Evolutionary conservation across 2,888 invertebrate genomes (phyloP).

Genomic region (Andrena praecox): DNA sequence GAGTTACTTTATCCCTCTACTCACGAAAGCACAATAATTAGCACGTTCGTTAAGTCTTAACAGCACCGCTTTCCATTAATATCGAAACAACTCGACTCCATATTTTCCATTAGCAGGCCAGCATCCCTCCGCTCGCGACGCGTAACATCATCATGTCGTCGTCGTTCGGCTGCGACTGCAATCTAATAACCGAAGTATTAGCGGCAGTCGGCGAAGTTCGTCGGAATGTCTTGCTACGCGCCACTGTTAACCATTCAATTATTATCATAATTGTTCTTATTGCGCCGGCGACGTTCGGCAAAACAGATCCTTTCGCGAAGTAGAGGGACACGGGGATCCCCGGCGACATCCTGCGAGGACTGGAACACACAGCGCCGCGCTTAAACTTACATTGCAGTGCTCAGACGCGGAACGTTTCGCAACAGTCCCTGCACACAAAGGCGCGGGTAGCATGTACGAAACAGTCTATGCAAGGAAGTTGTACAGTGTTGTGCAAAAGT

Average conservation of each 20-base stretch:
- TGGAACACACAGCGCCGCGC: conserved; percentile 29
- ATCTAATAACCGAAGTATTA: conserved; percentile 54
- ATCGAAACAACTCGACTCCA: conserved; percentile 34
- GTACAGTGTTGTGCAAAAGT: conserved; percentile 34
- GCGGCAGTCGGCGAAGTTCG: conserved; percentile 49
- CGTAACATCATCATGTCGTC: conserved; percentile 29
- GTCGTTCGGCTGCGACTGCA: conserved; percentile 26
- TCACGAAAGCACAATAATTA: background rate
- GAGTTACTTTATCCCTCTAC: background rate
- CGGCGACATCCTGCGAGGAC: conserved; percentile 9
- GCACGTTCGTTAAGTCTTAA: background rate
- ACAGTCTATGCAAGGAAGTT: conserved; percentile 18
- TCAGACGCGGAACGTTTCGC: conserved; percentile 73
- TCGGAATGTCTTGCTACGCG: conserved; percentile 45
- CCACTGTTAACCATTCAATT: conserved; percentile 53
- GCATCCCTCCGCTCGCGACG: conserved; percentile 26
- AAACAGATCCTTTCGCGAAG: conserved; percentile 42
- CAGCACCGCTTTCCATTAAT: conserved; percentile 12
- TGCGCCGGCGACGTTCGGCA: conserved; percentile 28
- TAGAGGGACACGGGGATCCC: conserved; percentile 4
- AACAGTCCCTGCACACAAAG: conserved; percentile 54
- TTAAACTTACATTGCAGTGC: conserved; percentile 70
- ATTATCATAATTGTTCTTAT: conserved; percentile 61
- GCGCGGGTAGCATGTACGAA: conserved; percentile 41
- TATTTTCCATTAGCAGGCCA: conserved; percentile 43